Base-by-base conservation (phyloP, 2,113 vertebrate species). In the Pelvicachromis taeniatus region DNA sequence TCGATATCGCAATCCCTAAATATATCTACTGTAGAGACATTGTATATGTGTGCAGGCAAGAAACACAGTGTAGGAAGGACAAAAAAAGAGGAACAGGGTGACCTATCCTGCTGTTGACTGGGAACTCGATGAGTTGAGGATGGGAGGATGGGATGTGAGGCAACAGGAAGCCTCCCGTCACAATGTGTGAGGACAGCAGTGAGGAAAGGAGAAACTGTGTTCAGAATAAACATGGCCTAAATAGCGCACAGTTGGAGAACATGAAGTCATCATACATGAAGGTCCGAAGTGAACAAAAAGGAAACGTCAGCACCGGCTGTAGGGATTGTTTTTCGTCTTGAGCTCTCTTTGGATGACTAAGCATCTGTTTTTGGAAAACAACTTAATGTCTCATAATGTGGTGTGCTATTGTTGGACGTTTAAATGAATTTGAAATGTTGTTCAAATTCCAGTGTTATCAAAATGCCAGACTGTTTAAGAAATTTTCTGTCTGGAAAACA, bases 91-190 rank as follows among this genome's bases (percentile, higher is more conserved):
- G 86, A 91, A 88, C 90, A 87, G 26, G n/a, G 29, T 92, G 87
- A 93, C 93, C 85, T 88, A 85, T 86, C 77, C 82, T 48, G 35
- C 91, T 84, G 90, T 84, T 87, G 86, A 92, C 83, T 84, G 80
- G 87, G 81, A 91, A 90, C 84, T 92, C 91, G 80, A 89, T 91
- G 91, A 91, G 87, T 90, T 50, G 50, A 80, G 33, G 70, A 91
- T 90, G 86, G 82, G 89, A 85, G 87, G 83, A 89, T 79, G 56
- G 94, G 92, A 95, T 91, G 33, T 93, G 89, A 93, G 93, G 89
- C 80, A 90, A 92, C 91, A 91, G 94, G 95, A 95, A 94, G 84
- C 81, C n/a, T 83, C 80, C 68, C 19, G 19, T 68, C 78, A 90
- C 89, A 91, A 90, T 91, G 89, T 91, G 88, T 88, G 91, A 86